Evolutionary conservation across 2,888 invertebrate genomes (phyloP).

Genomic region (Orthosia gracilis): DNA sequence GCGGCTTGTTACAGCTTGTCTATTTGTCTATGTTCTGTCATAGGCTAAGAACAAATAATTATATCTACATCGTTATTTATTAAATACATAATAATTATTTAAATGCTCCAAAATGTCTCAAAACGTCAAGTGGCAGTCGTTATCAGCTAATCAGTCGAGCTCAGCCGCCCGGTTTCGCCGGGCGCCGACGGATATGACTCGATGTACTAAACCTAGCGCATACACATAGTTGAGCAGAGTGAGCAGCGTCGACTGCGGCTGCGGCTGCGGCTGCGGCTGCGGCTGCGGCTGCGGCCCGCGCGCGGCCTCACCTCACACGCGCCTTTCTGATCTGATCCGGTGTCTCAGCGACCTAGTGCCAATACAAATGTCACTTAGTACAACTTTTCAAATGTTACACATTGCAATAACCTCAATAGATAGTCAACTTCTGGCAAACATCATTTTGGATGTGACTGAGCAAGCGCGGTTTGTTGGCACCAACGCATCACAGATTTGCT

Average conservation of each 20-base stretch:
- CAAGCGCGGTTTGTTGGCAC: too few species aligned
- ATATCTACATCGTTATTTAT: constrained; percentile 42
- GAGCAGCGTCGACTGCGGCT: constrained; percentile 29
- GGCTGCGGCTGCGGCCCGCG: too few species aligned
- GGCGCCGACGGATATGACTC: constrained; percentile 71
- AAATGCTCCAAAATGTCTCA: constrained; percentile 68
- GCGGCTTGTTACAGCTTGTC: constrained; percentile 39
- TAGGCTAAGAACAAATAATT: constrained; percentile 59
- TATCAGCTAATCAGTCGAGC: constrained; percentile 75
- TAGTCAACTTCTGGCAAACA: too few species aligned
- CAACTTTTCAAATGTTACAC: neutral
- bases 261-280: too few species aligned
- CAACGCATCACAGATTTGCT: too few species aligned
- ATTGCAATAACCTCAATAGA: neutral
- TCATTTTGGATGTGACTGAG: too few species aligned
- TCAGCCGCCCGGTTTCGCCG: constrained; percentile 41
- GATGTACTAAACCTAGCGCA: constrained; percentile 63
- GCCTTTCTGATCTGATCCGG: constrained; percentile 8
- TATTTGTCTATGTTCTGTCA: constrained; percentile 60
- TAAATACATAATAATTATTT: constrained; percentile 58
- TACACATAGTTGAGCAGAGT: constrained; percentile 70
- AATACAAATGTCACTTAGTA: neutral
- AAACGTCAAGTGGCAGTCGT: constrained; percentile 54
- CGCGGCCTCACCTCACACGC: constrained; percentile 1
- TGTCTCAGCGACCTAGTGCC: constrained; percentile 45